phyloP scores from a whole-genome alignment of 2,888 invertebrate genomes.

The Perizoma flavofasciatum region DNA sequence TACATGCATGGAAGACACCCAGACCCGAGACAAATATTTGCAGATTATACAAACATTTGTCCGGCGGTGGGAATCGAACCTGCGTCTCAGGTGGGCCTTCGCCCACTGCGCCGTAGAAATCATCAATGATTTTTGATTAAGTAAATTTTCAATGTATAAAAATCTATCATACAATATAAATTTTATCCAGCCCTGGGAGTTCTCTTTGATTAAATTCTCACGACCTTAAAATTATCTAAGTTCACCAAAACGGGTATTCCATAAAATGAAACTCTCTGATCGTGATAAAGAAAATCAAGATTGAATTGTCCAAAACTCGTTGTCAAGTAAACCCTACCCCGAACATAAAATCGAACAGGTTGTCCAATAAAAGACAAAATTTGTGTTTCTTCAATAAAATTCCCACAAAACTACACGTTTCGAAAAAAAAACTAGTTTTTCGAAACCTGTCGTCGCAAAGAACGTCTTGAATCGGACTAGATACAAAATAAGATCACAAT shows the following conservation, averaged over 20 bases:
- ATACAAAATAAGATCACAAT: slow-evolving; percentile 43
- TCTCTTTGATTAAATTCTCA: slow-evolving; percentile 12
- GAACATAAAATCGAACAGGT: slow-evolving; percentile 52
- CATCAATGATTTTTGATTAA: no score
- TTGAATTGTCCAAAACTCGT: slow-evolving; percentile 47
- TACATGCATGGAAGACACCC: no score
- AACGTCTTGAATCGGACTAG: slow-evolving; percentile 47
- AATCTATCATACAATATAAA: no score
- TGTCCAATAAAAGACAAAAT: slow-evolving; percentile 49
- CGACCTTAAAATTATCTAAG: slow-evolving; percentile 41
- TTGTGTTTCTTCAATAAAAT: slow-evolving; percentile 43
- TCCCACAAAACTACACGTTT: slow-evolving; percentile 53
- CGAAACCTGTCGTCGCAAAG: slow-evolving; percentile 58
- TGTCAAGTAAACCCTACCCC: slow-evolving; percentile 49
- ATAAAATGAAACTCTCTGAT: slow-evolving; percentile 22
- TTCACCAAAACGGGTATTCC: slow-evolving; percentile 42
- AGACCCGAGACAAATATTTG: no score
- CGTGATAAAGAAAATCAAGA: slow-evolving; percentile 38
- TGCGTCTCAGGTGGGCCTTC: no score
- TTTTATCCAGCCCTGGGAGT: no score
- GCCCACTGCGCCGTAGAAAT: no score
- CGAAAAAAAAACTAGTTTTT: slow-evolving; percentile 31
- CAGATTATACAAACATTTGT: no score
- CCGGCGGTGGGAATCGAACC: no score
- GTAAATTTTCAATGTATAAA: no score